Percentiles rank a stretch among this genome's conserved stretches.
phyloP scores from a whole-genome alignment of 2,888 invertebrate species.

The Epinotia nisella region DNA sequence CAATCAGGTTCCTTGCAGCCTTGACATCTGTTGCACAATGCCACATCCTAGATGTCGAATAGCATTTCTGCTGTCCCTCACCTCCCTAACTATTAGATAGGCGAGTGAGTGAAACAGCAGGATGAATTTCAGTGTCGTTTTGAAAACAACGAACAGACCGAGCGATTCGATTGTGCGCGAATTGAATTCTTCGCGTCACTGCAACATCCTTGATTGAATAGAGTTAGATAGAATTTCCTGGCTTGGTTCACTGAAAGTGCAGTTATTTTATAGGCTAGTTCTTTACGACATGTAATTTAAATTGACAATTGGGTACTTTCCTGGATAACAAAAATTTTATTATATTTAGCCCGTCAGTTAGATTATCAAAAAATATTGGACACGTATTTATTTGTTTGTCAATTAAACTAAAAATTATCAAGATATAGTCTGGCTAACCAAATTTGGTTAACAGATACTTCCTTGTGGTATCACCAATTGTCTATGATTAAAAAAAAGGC shows the following conservation, averaged over 20 bases:
- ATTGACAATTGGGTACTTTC: no score
- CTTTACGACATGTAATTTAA: no score
- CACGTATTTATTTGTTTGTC: no score
- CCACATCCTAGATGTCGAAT: not conserved
- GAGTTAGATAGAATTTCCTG: not conserved
- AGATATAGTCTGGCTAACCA: no score
- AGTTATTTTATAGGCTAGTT: no score
- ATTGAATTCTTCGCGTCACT: conserved; percentile 12
- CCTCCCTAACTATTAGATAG: not conserved
- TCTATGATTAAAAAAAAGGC: no score
- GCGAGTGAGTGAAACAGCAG: not conserved
- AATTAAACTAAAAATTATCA: no score
- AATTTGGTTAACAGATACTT: no score
- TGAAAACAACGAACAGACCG: not conserved
- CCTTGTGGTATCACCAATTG: no score
- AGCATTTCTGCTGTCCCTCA: not conserved
- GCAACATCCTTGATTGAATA: conserved; percentile 9
- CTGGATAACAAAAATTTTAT: no score
- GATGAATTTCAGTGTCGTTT: not conserved
- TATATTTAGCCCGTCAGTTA: no score
- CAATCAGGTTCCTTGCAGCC: conserved; percentile 12
- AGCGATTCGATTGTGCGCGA: not conserved
- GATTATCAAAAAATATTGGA: no score
- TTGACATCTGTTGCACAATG: not conserved
- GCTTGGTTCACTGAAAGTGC: not conserved